Evolutionary conservation across 2,888 invertebrate species (phyloP), one percentile per base, ranked within the genome.

Genomic region (Aproaerema taeniolella): DNA sequence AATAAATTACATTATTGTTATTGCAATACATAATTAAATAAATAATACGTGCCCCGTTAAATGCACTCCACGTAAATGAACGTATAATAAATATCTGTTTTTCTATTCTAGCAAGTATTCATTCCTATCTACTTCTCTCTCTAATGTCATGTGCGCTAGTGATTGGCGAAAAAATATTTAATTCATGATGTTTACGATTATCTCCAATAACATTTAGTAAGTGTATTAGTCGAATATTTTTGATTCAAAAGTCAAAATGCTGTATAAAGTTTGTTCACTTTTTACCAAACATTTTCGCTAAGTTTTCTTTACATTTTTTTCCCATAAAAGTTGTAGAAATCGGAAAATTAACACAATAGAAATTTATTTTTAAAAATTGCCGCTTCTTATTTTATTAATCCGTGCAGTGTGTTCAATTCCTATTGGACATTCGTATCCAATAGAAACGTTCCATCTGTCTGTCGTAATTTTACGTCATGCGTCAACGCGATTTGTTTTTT

Each of bases 401-500:
- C 49, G 45, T 61, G 58, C 50, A 71, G 80, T 86, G 85, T 87
- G 86, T 83, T 77, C 70, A 47, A 59, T 66, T 67, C 52, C 58
- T 62, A 87, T 89, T 89, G 72, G 89, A 61, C 59, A 59, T 54
- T 48, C 52, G 42, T 51, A 52, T 61, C 92, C 91, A 92, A 92
- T 92, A 53, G 67, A 41, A 75, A 61, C 60, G 59, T 88, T 91
- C 91, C 92, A 93, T 91, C 92, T 91, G 91, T 89, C 90, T 89
- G 74, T 60, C 69, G 79, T 82, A 79, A 68, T 66, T 61, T 64
- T 56, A 70, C 64, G 69, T 68, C 65, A 65, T 58, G 62, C 55
- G 53, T 57, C 53, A 57, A 52, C 60, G 60, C 53, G 53, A 50
- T 38, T 40, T 49, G 38, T 53, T 46, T 56, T 55, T 12, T 17